Conservation (phyloP, 2,888 invertebrate species). For the Hoplodrina blanda region DNA sequence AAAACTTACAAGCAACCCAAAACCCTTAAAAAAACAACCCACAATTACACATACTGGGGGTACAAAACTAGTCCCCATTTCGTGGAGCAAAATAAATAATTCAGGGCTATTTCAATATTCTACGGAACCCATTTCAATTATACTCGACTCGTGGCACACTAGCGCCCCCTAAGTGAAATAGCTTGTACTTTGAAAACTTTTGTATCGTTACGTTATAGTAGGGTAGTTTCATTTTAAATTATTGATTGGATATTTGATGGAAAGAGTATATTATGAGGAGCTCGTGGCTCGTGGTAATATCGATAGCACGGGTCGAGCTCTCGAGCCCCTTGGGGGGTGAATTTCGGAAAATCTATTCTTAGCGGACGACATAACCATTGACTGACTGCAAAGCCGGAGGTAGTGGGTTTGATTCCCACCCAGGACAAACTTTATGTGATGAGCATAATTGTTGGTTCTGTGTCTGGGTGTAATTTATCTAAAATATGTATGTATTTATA, state of each 20-base stretch:
- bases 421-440: too few relatives aligned
- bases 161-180: constrained; percentile 58
- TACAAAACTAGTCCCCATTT: constrained; percentile 26
- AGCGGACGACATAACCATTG: too few relatives aligned
- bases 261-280: not conserved
- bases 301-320: too few relatives aligned
- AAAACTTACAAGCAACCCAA: not conserved
- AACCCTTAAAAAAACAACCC: constrained; percentile 5
- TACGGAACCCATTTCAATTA: constrained; percentile 61
- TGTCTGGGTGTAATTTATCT: too few relatives aligned
- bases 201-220: constrained; percentile 19
- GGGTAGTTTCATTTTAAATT: constrained; percentile 40
- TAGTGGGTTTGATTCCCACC: too few relatives aligned
- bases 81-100: constrained; percentile 50
- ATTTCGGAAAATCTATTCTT: too few relatives aligned
- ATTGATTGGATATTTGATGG: constrained; percentile 35
- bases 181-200: constrained; percentile 60
- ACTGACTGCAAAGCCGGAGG: too few relatives aligned
- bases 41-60: constrained; percentile 11
- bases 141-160: constrained; percentile 31
- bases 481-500: too few relatives aligned
- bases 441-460: too few relatives aligned
- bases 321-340: too few relatives aligned
- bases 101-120: constrained; percentile 48
- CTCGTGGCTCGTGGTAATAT: too few relatives aligned